These are phyloP conservation scores for Gnatocerus cornutus DNA, from an alignment of 2,888 invertebrate genomes.

Conservation along the genomic window DNA sequence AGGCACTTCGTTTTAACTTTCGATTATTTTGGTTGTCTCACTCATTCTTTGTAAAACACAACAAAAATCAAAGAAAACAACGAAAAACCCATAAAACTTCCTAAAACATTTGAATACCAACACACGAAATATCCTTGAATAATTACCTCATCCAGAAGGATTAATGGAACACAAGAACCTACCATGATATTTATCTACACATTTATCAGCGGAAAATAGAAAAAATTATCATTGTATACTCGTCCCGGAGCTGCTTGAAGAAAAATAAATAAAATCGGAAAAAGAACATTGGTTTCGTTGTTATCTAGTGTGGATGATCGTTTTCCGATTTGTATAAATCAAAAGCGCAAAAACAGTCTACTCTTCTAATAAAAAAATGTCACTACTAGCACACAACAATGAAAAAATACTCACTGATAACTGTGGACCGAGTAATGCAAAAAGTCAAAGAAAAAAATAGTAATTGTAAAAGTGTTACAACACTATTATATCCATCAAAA, in stretches of 20 bases:
- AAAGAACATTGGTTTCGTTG: constrained; percentile 32
- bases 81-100: constrained; percentile 54
- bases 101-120: constrained; percentile 82
- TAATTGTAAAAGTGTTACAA: constrained; percentile 69
- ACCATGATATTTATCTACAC: constrained; percentile 54
- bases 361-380: constrained; percentile 59
- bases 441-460: constrained; percentile 77
- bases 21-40: constrained; percentile 56
- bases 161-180: constrained; percentile 59
- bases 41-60: constrained; percentile 58
- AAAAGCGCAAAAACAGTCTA: constrained; percentile 63
- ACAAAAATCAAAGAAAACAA: constrained; percentile 54
- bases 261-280: constrained; percentile 34
- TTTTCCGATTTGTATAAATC: constrained; percentile 40
- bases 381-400: constrained; percentile 73
- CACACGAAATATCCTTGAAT: constrained; percentile 72
- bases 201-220: constrained; percentile 52
- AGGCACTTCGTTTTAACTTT: constrained; percentile 67
- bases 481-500: constrained; percentile 61
- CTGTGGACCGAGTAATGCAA: constrained; percentile 82
- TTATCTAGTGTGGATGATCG: constrained; percentile 24
- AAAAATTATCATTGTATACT: constrained; percentile 23
- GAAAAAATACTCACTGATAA: constrained; percentile 81
- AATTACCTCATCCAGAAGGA: constrained; percentile 69
- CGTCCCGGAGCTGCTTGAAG: constrained; percentile 50